These are phyloP conservation scores for Drosophila rubida DNA, from an alignment of 2,888 invertebrate species.

Conservation along the genomic window DNA sequence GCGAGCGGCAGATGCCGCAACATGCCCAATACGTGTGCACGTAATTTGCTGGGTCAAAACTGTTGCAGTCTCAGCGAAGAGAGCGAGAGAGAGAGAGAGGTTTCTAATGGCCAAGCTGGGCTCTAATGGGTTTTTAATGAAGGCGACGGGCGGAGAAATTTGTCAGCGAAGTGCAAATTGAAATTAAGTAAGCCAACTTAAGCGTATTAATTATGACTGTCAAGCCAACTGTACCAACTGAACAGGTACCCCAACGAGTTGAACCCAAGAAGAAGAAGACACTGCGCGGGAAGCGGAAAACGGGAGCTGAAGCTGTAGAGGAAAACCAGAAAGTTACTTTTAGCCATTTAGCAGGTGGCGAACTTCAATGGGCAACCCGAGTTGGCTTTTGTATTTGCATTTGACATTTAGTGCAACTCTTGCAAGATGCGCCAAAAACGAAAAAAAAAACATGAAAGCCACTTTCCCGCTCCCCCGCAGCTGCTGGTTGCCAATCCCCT, in stretches of 20 bases:
- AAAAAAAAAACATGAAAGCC: constrained; percentile 50
- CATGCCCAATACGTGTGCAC: constrained; percentile 22
- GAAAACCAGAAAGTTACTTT: constrained; percentile 36
- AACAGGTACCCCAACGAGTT: constrained; percentile 14
- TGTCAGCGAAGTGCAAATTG: constrained; percentile 66
- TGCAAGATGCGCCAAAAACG: constrained; percentile 62
- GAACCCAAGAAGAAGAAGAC: background rate
- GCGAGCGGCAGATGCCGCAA: constrained; percentile 38
- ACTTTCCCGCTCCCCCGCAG: constrained; percentile 18
- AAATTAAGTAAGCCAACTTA: constrained; percentile 74
- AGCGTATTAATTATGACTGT: constrained; percentile 78
- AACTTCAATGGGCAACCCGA: constrained; percentile 26
- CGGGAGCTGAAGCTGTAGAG: no score
- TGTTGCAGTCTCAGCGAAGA: constrained; percentile 7
- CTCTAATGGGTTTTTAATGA: constrained; percentile 78
- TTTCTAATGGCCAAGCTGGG: constrained; percentile 35
- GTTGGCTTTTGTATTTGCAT: constrained; percentile 76
- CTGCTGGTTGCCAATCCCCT: background rate
- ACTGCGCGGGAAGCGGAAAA: background rate
- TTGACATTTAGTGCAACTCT: constrained; percentile 68
- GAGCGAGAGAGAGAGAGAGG: constrained; percentile 1
- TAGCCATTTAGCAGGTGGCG: constrained; percentile 65
- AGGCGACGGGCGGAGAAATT: constrained; percentile 55
- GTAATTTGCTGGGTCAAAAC: constrained; percentile 20
- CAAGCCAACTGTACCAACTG: constrained; percentile 23